These are phyloP conservation scores for Menidia beryllina DNA, from an alignment of 2,113 vertebrate species.

Conservation along the genomic window DNA sequence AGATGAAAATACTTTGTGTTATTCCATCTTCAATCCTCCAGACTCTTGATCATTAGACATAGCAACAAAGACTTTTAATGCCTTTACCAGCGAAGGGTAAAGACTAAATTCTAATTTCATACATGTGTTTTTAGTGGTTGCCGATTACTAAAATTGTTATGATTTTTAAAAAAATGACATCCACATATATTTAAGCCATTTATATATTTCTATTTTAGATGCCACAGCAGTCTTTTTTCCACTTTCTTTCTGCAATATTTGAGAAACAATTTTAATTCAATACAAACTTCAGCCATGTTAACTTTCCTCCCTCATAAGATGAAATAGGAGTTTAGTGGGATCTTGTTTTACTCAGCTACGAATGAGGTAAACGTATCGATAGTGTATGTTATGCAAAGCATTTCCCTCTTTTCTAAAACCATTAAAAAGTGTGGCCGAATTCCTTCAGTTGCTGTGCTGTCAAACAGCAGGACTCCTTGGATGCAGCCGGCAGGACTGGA, in stretches of 20 bases:
- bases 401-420: neutral
- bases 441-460: conserved; percentile 21
- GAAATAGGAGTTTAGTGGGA: no score
- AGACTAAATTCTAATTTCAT: no score
- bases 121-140: no score
- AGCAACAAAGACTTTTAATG: no score
- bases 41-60: neutral
- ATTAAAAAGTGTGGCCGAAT: neutral
- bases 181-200: no score
- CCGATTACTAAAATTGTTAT: no score
- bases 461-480: conserved; percentile 33
- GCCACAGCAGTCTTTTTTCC: no score
- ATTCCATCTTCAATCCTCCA: no score
- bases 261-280: neutral
- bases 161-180: no score
- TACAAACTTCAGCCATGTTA: neutral
- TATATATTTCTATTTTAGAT: no score
- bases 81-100: no score
- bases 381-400: neutral
- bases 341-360: neutral
- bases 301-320: no score
- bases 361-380: neutral
- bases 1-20: neutral
- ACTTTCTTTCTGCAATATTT: neutral
- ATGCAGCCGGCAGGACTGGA: conserved; percentile 40